Base-by-base conservation (phyloP, 2,888 invertebrate genomes). In the Drosophila gaucha region DNA sequence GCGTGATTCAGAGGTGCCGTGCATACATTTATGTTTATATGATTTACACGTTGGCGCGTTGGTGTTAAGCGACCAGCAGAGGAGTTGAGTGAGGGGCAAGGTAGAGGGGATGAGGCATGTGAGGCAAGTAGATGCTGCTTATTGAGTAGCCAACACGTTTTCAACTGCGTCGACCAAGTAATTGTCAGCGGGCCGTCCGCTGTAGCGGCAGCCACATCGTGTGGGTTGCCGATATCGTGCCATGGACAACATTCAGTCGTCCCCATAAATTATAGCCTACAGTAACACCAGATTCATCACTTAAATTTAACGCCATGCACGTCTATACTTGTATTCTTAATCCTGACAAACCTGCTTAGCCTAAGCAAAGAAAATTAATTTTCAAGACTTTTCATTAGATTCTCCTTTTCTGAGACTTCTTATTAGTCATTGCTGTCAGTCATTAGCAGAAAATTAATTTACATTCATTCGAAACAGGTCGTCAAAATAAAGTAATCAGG, bases 1-100 rank as follows among this genome's bases (percentile, higher is more conserved):
- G 76, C 83, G 74, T 86, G 84, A 86, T 78, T 77, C 79, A 63
- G 58, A 75, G 73, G 65, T 66, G 78, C 66, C 75, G 59, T 72
- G 65, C 63, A 72, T 75, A 73, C 67, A 65, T 60, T 67, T 74
- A 56, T 62, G 38, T 44, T 55, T 44, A 66, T 67, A 69, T 67
- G 76, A 83, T 84, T 72, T 70, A 72, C 79, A 71, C 47, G 39
- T 31, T 14, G 26, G 41, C 41, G 56, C 67, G 85, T 76, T 76
- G 82, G 76, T 70, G 75, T 71, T 56, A 62, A 67, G 31, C 33
- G 39, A 46, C n/a, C 38, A 14, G 26, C 3, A 41, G 12, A 8
- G 12, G 28, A 20, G 14, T 3, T 4, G 18, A 3, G 12, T 16
- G 28, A 10, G 1, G 9, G 6, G 12, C 8, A 10, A 38, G 36